phyloP scores from a whole-genome alignment of 1,140 invertebrate species.

The Drosophila azteca region DNA sequence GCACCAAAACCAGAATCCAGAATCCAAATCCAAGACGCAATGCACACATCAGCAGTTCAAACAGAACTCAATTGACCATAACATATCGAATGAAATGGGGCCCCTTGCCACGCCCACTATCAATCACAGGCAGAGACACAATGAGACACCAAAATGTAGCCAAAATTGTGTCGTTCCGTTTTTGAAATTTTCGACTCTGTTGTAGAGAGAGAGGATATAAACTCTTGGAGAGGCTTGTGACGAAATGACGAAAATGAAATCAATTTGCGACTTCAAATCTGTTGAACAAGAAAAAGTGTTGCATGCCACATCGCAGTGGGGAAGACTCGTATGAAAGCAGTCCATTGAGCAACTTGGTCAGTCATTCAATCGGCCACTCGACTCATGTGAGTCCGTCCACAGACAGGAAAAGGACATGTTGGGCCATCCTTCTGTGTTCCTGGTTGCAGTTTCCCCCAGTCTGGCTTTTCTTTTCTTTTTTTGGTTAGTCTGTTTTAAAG shows the following conservation, averaged over 20 bases:
- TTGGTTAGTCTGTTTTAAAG: slow-evolving; percentile 24
- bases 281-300: slow-evolving; percentile 45
- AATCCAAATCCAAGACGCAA: slow-evolving; percentile 43
- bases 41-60: slow-evolving; percentile 61
- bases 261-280: slow-evolving; percentile 71
- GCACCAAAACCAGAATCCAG: neutral
- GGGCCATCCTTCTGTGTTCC: neutral
- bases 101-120: slow-evolving; percentile 34
- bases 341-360: slow-evolving; percentile 20
- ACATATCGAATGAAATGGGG: slow-evolving; percentile 51
- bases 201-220: slow-evolving; percentile 4
- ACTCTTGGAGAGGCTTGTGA: slow-evolving; percentile 38
- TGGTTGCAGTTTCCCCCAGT: slow-evolving; percentile 22
- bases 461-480: slow-evolving; percentile 1
- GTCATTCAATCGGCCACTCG: slow-evolving; percentile 10
- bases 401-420: too few species aligned
- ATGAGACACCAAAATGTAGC: slow-evolving; percentile 2
- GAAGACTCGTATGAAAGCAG: slow-evolving; percentile 20
- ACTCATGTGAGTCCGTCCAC: slow-evolving; percentile 13
- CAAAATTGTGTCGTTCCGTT: slow-evolving; percentile 32
- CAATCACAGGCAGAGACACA: slow-evolving; percentile 36
- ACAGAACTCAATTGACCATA: slow-evolving; percentile 52
- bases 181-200: slow-evolving; percentile 50
- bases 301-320: slow-evolving; percentile 6
- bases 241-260: slow-evolving; percentile 66